phyloP scores from a whole-genome alignment of 2,797 vertebrate species.

The Syncerus caffer region DNA sequence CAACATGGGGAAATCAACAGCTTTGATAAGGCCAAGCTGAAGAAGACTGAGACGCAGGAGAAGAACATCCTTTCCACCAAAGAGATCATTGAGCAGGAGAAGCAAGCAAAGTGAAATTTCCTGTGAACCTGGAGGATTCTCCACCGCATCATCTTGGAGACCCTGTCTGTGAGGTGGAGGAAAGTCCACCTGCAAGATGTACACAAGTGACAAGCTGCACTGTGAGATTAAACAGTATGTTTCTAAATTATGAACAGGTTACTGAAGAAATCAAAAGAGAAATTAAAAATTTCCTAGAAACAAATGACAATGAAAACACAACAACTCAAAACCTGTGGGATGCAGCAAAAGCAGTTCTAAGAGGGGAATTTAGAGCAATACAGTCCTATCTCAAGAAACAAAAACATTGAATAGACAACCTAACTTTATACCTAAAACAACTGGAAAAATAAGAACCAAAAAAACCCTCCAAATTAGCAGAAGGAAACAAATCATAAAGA shows the following conservation, averaged over 20 bases:
- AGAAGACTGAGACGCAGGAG: constrained; percentile 96
- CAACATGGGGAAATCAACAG: constrained; percentile 94
- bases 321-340: neutral
- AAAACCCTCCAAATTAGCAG: neutral
- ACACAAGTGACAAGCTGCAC: constrained; percentile 64
- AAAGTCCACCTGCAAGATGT: constrained; percentile 67
- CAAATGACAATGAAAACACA: neutral
- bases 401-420: no score
- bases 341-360: neutral
- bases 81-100: constrained; percentile 89
- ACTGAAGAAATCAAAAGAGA: neutral
- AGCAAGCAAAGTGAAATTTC: constrained; percentile 83
- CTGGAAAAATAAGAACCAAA: no score
- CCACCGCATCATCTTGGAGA: constrained; percentile 10
- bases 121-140: constrained; percentile 47
- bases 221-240: constrained; percentile 46
- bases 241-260: neutral
- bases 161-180: constrained; percentile 54
- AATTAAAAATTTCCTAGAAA: neutral
- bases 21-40: constrained; percentile 96
- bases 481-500: neutral
- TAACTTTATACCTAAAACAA: no score
- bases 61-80: constrained; percentile 96
- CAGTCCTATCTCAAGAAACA: neutral
- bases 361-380: neutral